Conservation (phyloP, 2,797 vertebrate species). For the Onychomys torridus region DNA sequence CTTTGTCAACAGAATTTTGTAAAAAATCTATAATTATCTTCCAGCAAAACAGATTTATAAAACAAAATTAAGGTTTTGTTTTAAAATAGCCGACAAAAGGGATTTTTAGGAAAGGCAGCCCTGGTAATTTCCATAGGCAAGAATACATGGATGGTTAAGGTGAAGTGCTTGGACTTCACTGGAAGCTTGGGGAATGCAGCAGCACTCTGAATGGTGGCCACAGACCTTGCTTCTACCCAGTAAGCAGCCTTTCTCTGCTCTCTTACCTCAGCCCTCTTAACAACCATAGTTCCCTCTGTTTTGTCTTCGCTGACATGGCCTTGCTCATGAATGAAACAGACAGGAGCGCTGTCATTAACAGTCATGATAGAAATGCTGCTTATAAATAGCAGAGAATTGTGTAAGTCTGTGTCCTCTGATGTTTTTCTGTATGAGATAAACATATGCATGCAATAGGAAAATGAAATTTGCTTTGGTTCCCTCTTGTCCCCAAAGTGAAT, state of each 20-base stretch:
- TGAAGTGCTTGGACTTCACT: background rate
- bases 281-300: background rate
- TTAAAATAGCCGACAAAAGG: background rate
- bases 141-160: background rate
- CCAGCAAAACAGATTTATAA: constrained; percentile 49
- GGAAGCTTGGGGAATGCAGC: background rate
- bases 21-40: constrained; percentile 47
- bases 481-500: background rate
- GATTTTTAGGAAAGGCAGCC: background rate
- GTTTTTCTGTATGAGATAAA: background rate
- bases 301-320: constrained; percentile 3
- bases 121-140: background rate
- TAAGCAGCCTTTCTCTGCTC: background rate
- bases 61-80: constrained; percentile 60
- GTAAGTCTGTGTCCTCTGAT: background rate
- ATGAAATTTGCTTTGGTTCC: background rate
- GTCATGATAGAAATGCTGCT: background rate
- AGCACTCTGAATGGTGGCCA: background rate
- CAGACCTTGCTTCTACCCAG: background rate
- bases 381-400: background rate
- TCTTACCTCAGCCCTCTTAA: background rate
- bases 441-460: background rate
- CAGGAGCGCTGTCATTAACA: background rate
- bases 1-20: constrained; percentile 61
- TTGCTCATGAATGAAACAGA: background rate